Percentiles rank a stretch among this genome's conserved stretches.
Evolutionary conservation across 2,113 vertebrate genomes (phyloP).

Genomic region (Aegotheles bennettii): DNA sequence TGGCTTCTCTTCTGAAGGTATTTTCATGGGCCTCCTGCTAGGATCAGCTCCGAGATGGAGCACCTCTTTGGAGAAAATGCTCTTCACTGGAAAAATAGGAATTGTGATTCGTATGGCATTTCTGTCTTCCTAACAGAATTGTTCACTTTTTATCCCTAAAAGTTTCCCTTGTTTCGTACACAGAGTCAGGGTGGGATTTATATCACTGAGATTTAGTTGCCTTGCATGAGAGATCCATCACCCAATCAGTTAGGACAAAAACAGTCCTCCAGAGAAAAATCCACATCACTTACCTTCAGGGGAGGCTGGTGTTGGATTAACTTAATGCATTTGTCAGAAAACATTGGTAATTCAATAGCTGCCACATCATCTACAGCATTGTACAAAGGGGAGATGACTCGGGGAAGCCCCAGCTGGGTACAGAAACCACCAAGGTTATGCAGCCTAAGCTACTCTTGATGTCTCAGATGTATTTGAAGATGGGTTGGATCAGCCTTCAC

Average conservation of each 20-base stretch:
- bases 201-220: neutral
- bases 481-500: neutral
- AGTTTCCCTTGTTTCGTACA: neutral
- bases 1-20: neutral
- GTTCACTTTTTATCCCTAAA: neutral
- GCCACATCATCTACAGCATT: neutral
- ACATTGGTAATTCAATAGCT: neutral
- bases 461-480: neutral
- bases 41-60: neutral
- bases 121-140: neutral
- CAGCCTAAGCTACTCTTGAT: neutral
- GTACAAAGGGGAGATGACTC: neutral
- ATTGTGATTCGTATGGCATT: neutral
- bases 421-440: rapidly evolving
- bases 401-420: neutral
- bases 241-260: neutral
- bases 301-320: neutral
- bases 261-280: neutral
- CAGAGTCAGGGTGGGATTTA: neutral
- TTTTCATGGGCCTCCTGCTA: neutral
- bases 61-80: neutral
- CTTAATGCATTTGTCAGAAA: neutral
- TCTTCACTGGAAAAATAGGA: neutral
- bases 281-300: neutral
- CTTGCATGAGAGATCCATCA: neutral